phyloP scores from a whole-genome alignment of 2,888 invertebrate species.

The Hipparchia sbordonii region DNA sequence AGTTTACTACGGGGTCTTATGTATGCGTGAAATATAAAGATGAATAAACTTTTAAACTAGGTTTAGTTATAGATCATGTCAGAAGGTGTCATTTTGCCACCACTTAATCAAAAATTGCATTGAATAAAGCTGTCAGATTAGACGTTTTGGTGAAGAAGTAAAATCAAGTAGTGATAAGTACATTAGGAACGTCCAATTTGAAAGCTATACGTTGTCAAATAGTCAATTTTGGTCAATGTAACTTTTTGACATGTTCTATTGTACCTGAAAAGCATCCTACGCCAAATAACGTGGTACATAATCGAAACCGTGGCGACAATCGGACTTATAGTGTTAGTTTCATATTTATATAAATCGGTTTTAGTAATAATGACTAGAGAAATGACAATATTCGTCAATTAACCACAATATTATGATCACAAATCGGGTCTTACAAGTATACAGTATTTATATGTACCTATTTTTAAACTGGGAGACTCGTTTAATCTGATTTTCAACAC shows the following conservation, averaged over 20 bases:
- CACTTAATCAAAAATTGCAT: slow-evolving; percentile 3
- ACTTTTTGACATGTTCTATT: slow-evolving; percentile 66
- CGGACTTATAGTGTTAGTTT: slow-evolving; percentile 30
- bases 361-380: slow-evolving; percentile 51
- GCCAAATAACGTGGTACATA: slow-evolving; percentile 61
- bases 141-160: background rate
- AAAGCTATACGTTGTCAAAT: background rate
- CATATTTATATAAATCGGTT: slow-evolving; percentile 20
- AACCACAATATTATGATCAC: slow-evolving; percentile 53
- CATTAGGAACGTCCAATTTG: background rate
- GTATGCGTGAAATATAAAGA: slow-evolving; percentile 53
- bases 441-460: background rate
- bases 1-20: slow-evolving; percentile 57
- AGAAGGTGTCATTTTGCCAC: slow-evolving; percentile 44
- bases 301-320: slow-evolving; percentile 64
- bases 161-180: background rate
- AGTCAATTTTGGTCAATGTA: background rate
- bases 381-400: slow-evolving; percentile 77
- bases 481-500: background rate
- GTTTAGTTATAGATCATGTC: slow-evolving; percentile 65
- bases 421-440: background rate
- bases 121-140: background rate
- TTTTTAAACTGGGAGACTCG: background rate
- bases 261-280: slow-evolving; percentile 68
- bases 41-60: slow-evolving; percentile 55